Evolutionary conservation across 2,113 vertebrate genomes (phyloP), one percentile per base, ranked within the genome.

Genomic region (Xiphophorus maculatus): DNA sequence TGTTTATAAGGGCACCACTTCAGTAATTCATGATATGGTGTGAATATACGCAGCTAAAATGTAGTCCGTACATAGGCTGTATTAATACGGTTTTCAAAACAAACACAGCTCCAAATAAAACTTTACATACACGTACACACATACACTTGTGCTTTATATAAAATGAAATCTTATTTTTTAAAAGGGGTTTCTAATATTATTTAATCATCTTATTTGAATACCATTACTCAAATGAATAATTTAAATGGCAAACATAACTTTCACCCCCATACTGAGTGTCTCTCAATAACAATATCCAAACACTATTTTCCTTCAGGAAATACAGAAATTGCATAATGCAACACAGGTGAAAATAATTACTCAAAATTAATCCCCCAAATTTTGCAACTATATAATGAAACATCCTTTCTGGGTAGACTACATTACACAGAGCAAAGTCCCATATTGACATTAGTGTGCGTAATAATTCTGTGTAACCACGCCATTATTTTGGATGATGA

Each of bases 391-490:
- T 71, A 29, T 81, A 89, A 88, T 27, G 12, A 82, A 88, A 79
- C 62, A 82, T 77, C 76, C 32, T 71, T 61, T 76, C 83, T 73
- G 81, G 72, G 62, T 68, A 65, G 71, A 69, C 81, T 79, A 84
- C 74, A 86, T 81, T 80, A 83, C 72, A 69, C 64, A 15, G 11
- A 54, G 63, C 82, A 67, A 76, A 77, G 84, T 86, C 10, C 35
- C 35, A 37, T 12, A 11, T 37, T 37, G 35, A 37, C 35, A 37
- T 37, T 11, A 3, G 10, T 37, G 2, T 37, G 35, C 35, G 75
- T 80, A 74, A 82, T 76, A 79, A 61, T 33, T 87, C 84, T 84
- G 82, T 84, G 81, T 72, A 66, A 82, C 68, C 74, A 80, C 68
- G 70, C 87, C 76, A 33, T 15, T 80, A 66, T 87, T 74, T 73